phyloP scores from a whole-genome alignment of 1,140 invertebrate genomes.

The Brachionus paranguensis region DNA sequence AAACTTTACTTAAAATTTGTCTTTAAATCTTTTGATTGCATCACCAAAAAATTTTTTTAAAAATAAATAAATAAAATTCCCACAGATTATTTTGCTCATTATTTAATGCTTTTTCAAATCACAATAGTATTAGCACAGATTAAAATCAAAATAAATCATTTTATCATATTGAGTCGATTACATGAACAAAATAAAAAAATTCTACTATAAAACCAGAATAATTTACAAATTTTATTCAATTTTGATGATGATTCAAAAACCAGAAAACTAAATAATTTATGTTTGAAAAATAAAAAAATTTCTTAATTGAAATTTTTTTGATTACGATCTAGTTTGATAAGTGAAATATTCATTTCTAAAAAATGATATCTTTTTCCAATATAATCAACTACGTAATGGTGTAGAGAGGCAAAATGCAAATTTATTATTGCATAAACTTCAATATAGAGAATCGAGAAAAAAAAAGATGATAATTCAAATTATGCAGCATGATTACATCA shows the following conservation, averaged over 20 bases:
- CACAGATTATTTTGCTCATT: no score
- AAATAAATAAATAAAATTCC: no score
- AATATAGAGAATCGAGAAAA: not conserved
- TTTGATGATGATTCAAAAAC: not conserved
- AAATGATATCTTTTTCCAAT: not conserved
- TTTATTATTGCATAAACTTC: not conserved
- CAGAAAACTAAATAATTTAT: constrained; percentile 33
- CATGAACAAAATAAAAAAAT: not conserved
- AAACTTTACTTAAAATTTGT: no score
- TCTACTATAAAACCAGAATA: constrained; percentile 47
- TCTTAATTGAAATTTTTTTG: not conserved
- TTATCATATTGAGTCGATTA: no score
- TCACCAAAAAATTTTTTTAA: no score
- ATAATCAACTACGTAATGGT: not conserved
- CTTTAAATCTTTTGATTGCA: no score
- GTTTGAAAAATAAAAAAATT: constrained; percentile 43
- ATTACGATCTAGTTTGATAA: not conserved
- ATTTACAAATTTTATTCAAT: constrained; percentile 57
- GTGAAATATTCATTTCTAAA: not conserved
- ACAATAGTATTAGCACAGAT: no score
- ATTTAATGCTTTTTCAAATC: no score
- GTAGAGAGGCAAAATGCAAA: not conserved
- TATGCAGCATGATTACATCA: not conserved
- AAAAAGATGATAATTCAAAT: not conserved
- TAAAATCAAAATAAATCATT: no score